Base-by-base conservation (phyloP, 2,797 vertebrate genomes). In the Lycodopsis pacificus region DNA sequence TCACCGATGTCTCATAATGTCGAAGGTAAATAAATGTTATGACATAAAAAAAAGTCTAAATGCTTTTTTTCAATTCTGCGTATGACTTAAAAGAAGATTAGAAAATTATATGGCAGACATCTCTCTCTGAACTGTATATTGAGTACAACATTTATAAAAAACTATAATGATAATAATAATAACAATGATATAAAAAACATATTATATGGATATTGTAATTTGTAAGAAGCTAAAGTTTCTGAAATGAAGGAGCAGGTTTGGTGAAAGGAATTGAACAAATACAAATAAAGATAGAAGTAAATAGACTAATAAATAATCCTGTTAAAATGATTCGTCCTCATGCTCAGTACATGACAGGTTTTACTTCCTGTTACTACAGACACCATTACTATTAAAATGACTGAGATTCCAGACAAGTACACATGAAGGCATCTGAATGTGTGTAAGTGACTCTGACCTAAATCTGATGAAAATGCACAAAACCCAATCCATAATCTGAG, bases 361-460 rank as follows among this genome's bases (percentile, higher is more conserved):
- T 51, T 48, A 53, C 19, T 58, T n/a, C n/a, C n/a, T 19, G n/a
- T 46, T 15, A 22, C 22, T 34, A 7, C n/a, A 48, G 9, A 44
- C 40, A 56, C 15, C 53, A 5, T n/a, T 59, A 49, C 22, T 9
- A 25, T 13, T 48, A 19, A n/a, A 27, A 44, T 14, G 30, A 38
- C 3, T 27, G 40, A 49, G 17, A 27, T 27, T 40, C 6, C 20
- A 17, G 5, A 2, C 17, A 57, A 17, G 38, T 14, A 40, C 14
- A 11, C n/a, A 36, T 25, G 10, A 27, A 12, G 7, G 38, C 25
- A 80, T 44, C 34, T 42, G 17, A 36, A 27, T 64, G 38, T 3
- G 44, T 36, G 72, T 32, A 19, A 22, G 7, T 14, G 22, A 49
- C 13, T 53, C n/a, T 65, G 63, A 81, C 68, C 75, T 66, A 46